These are phyloP conservation scores for Torymus aiolomorphi DNA, from an alignment of 2,888 invertebrate genomes.

Conservation along the genomic window DNA sequence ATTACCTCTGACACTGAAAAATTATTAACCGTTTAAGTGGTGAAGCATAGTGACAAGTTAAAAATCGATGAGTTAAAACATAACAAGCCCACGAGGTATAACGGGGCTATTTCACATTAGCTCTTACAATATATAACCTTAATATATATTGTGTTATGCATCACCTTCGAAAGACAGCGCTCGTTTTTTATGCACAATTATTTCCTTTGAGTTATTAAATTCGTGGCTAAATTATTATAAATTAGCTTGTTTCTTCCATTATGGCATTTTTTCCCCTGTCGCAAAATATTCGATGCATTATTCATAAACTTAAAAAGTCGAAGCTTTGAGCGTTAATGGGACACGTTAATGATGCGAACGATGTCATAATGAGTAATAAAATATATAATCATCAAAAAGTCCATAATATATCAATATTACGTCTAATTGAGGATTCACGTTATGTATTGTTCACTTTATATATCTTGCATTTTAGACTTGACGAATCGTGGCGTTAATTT, in stretches of 20 bases:
- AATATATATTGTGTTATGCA: constrained; percentile 31
- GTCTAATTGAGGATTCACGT: no score
- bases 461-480: no score
- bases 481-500: no score
- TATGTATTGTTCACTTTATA: no score
- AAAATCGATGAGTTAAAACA: constrained; percentile 36
- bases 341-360: background rate
- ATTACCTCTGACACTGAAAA: no score
- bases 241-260: no score
- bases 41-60: constrained; percentile 15
- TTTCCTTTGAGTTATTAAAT: constrained; percentile 20
- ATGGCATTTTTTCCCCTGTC: no score
- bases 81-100: constrained; percentile 29
- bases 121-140: constrained; percentile 1
- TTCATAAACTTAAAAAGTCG: constrained; percentile 11
- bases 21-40: no score
- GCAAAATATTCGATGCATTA: background rate
- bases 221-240: background rate
- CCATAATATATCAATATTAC: no score
- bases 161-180: constrained; percentile 11
- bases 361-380: background rate
- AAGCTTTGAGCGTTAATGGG: constrained; percentile 11
- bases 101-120: constrained; percentile 30
- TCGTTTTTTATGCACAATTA: constrained; percentile 19
- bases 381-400: no score